Conservation (phyloP, 2,797 vertebrate species). For the Rousettus madagascariensis region DNA sequence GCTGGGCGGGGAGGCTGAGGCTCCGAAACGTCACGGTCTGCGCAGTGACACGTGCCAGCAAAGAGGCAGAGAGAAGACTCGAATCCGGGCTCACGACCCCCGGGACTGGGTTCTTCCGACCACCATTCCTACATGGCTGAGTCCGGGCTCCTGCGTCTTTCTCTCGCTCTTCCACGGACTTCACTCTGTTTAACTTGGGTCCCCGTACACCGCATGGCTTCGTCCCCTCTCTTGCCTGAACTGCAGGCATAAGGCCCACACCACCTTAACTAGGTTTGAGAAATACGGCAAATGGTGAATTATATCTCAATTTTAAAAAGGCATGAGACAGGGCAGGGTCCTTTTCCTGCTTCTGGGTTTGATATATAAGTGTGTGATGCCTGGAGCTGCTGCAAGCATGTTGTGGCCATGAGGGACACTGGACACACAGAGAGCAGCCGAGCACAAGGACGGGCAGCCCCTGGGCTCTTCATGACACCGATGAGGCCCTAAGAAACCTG, state of each 20-base stretch:
- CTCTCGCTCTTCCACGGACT: background rate
- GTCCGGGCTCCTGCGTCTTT: background rate
- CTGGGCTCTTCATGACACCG: background rate
- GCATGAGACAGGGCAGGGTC: background rate
- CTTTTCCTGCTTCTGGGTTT: background rate
- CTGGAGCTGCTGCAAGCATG: background rate
- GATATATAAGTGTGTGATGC: background rate
- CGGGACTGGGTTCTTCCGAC: background rate
- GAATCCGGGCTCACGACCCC: background rate
- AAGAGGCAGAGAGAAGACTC: background rate
- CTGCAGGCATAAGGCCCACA: background rate
- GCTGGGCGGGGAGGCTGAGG: background rate
- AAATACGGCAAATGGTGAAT: background rate
- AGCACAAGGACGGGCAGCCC: background rate
- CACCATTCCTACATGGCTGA: accelerated
- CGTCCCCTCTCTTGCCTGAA: background rate
- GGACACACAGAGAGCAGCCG: background rate
- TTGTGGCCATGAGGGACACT: background rate
- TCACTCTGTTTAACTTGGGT: too few relatives aligned
- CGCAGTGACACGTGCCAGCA: background rate
- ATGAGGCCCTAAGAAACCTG: background rate
- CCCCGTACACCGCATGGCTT: background rate
- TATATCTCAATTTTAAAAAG: background rate
- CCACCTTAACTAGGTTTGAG: background rate
- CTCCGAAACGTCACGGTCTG: too few relatives aligned